Evolutionary conservation across 2,888 invertebrate genomes (phyloP).

Genomic region (Cotesia congregata): DNA sequence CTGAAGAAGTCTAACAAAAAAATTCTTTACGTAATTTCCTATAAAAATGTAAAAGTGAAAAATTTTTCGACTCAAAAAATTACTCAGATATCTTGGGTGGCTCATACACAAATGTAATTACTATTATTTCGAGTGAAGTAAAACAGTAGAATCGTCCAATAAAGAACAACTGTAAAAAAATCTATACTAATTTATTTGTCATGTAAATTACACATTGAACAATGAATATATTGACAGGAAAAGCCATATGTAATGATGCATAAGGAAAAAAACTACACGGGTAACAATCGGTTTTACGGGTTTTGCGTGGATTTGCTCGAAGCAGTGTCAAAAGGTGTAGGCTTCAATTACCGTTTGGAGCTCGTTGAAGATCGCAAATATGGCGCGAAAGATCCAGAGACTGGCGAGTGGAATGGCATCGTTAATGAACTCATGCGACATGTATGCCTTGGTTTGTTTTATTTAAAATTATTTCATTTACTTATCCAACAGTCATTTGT

Average conservation of each 20-base stretch:
- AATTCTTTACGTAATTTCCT: too few species aligned
- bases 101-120: too few species aligned
- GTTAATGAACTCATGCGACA: conserved; percentile 81
- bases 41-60: too few species aligned
- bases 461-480: conserved; percentile 44
- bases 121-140: too few species aligned
- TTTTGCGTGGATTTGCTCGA: conserved; percentile 85
- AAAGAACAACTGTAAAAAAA: not conserved
- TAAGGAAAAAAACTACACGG: conserved; percentile 78
- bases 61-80: too few species aligned
- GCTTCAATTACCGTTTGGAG: conserved; percentile 80
- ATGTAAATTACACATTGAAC: conserved; percentile 5
- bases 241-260: conserved; percentile 83
- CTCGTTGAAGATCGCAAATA: conserved; percentile 80
- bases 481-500: conserved; percentile 19
- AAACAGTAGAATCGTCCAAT: too few species aligned
- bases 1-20: too few species aligned
- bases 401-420: conserved; percentile 79
- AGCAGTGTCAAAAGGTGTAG: conserved; percentile 77
- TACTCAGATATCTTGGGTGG: too few species aligned
- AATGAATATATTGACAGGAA: conserved; percentile 72
- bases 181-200: not conserved
- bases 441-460: conserved; percentile 72
- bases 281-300: conserved; percentile 83
- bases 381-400: conserved; percentile 75